Evolutionary conservation across 2,888 invertebrate species (phyloP), one percentile per base, ranked within the genome.

Genomic region (Brassicogethes aeneus): DNA sequence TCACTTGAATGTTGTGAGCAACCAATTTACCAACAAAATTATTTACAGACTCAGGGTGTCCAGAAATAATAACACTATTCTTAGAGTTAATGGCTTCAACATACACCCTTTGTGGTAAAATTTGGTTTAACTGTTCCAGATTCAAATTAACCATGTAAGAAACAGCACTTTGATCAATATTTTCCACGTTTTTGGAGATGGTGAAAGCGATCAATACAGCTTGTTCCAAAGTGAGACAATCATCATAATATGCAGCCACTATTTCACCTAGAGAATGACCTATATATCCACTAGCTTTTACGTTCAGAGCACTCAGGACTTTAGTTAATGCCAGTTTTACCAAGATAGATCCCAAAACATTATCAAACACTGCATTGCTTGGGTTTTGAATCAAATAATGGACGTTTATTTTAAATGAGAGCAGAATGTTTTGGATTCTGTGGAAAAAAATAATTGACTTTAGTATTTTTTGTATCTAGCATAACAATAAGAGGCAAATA

Each of bases 221-320:
- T 68, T 93, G 83, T 54, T 89, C 85, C 0, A 84, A 77, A 0
- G 86, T 87, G 48, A 94, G 77, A 46, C 84, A 82, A 0, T 86
- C 88, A 62, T 94, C 92, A 3, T 88, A 90, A 68, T 95, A 95
- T 0, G 86, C 92, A 63, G 92, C 91, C 0, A 85, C 86, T 2
- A 95, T 70, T 63, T 94, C 93, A 10, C 95, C 94, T 0, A 88
- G 84, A 3, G 92, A 92, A 65, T 91, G 88, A 2, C 93, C 65
- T 16, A 58, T 47, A 8, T 56, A 40, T 7, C 41, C 40, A 31
- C 53, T 51, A 2, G 56, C 53, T n/a, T 49, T 40, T 1, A 66
- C n/a, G 34, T 73, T 71, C 41, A 76, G 50, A 5, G 69, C 56
- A 53, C 70, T 74, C 30, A 78, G 52, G 2, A 78, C 46, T 46